Base-by-base conservation (phyloP, 2,797 vertebrate species). In the Pseudomugil gertrudae region DNA sequence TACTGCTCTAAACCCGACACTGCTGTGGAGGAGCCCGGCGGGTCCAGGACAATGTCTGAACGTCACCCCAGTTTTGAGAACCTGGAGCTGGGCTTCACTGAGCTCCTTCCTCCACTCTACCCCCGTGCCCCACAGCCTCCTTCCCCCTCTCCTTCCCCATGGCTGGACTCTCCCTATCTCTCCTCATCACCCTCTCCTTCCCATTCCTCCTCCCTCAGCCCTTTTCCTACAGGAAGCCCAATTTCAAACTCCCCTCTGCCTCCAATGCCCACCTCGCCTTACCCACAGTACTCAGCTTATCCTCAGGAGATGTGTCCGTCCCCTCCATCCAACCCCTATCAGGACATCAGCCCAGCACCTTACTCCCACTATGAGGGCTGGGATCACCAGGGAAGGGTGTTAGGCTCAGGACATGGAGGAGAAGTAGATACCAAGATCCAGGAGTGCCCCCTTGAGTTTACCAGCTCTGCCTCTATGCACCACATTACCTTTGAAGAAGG, bases 401-500 rank as follows among this genome's bases (percentile, higher is more conserved):
- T 79, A 54, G 87, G 76, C 27, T 56, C 55, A 10, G 82, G 77
- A 60, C 84, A 80, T 1, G 85, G 60, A 4, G 74, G 61, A 23
- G 92, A 90, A 36, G 83, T 85, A 35, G 84, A 92, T 7, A 69
- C 72, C 55, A 92, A 93, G 79, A 79, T 88, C 65, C 92, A 90
- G 71, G 93, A 93, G 48, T 87, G 83, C 29, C 80, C 88, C 17
- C 68, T 92, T 78, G 90, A 92, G 68, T 94, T 92, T 54, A 90
- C 81, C 89, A 94, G 91, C 94, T 93, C 91, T 70, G 85, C 84
- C 74, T 91, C 95, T 17, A 95, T 97, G 91, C 95, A 96, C 78
- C 95, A 95, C 76, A 96, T 98, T 78, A 98, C 96, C 38, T 91
- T 98, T 90, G 96, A 98, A 86, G 96, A 98, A 95, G 96, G 96